These are phyloP conservation scores for Bellardia pandia DNA, from an alignment of 2,888 invertebrate genomes.

Conservation along the genomic window DNA sequence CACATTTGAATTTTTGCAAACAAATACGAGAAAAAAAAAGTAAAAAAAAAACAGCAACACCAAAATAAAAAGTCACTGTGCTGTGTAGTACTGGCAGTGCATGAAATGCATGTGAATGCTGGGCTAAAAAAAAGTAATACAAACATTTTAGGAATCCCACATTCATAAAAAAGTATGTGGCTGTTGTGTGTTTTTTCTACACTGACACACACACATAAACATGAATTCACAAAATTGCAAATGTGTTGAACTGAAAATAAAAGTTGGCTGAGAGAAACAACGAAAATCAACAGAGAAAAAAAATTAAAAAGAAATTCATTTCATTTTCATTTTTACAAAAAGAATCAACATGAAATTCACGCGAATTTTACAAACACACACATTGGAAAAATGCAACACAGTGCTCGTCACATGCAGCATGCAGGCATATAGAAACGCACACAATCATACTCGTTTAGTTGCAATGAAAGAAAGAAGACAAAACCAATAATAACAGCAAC, in stretches of 20 bases:
- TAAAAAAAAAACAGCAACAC: constrained; percentile 8
- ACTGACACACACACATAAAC: constrained; percentile 39
- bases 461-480: constrained; percentile 19
- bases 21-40: constrained; percentile 8
- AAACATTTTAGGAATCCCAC: constrained; percentile 51
- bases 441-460: background rate
- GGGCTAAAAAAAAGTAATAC: background rate
- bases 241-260: constrained; percentile 64
- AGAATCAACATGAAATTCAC: constrained; percentile 33
- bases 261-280: constrained; percentile 56
- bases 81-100: constrained; percentile 23
- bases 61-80: constrained; percentile 53
- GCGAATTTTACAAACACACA: constrained; percentile 54
- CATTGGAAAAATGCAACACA: constrained; percentile 54
- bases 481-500: constrained; percentile 38
- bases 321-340: constrained; percentile 63
- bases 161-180: constrained; percentile 60
- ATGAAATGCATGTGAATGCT: constrained; percentile 61
- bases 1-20: constrained; percentile 64
- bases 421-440: background rate
- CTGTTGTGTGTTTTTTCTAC: constrained; percentile 2
- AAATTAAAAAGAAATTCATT: constrained; percentile 60
- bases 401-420: constrained; percentile 35
- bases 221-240: constrained; percentile 39
- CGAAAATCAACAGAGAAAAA: constrained; percentile 17